Conservation (phyloP, 2,888 invertebrate species). For the Pemphredon lugubris region DNA sequence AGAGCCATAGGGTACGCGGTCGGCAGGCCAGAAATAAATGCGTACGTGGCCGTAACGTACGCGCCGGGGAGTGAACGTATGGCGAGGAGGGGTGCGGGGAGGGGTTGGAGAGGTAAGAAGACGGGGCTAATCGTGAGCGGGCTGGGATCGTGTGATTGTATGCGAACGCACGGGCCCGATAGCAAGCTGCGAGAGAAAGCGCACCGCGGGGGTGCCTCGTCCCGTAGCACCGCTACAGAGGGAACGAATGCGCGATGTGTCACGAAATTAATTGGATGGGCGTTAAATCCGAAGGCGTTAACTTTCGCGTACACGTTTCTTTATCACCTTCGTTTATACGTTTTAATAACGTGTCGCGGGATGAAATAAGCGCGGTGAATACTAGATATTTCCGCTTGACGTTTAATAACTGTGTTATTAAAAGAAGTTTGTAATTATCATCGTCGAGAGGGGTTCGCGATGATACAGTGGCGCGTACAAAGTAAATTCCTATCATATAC, state of each 20-base stretch:
- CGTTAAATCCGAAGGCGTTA: conserved; percentile 63
- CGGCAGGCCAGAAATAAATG: conserved; percentile 9
- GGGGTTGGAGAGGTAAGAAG: neutral
- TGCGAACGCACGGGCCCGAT: conserved; percentile 9
- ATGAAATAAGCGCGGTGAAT: conserved; percentile 36
- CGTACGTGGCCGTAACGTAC: conserved; percentile 1
- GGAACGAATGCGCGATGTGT: conserved; percentile 53
- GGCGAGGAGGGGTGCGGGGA: neutral
- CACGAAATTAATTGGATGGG: conserved; percentile 66
- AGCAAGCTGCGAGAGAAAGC: conserved; percentile 44
- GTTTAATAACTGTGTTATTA: conserved; percentile 40
- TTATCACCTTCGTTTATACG: conserved; percentile 60
- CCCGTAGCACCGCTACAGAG: conserved; percentile 40
- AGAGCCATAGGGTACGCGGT: neutral
- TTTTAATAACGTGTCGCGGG: conserved; percentile 55
- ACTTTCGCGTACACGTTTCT: conserved; percentile 58
- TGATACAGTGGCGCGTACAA: no score
- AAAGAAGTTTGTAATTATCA: conserved; percentile 12
- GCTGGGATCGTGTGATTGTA: neutral
- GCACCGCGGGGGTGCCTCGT: conserved; percentile 60
- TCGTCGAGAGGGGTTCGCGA: neutral
- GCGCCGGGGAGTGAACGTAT: neutral
- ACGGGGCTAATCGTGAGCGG: neutral
- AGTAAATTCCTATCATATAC: no score
- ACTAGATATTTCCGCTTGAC: conserved; percentile 3